Conservation (phyloP, 2,113 vertebrate genomes). For the Rana temporaria region DNA sequence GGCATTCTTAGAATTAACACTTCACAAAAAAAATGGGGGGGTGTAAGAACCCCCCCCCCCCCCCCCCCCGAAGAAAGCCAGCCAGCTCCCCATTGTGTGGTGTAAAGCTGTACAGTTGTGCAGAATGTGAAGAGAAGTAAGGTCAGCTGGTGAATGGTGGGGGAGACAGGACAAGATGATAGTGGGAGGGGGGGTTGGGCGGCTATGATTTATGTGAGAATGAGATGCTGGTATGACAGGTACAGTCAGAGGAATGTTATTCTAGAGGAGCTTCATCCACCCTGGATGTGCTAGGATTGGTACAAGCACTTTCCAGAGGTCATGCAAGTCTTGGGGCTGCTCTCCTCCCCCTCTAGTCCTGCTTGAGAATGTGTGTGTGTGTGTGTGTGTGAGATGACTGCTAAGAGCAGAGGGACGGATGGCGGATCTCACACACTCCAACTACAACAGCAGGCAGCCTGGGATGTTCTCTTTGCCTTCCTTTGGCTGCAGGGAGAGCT, state of each 20-base stretch:
- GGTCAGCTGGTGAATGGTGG: slow-evolving; percentile 12
- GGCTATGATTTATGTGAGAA: not conserved
- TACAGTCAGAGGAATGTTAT: not conserved
- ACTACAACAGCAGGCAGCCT: slow-evolving; percentile 63
- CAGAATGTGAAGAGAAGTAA: not conserved
- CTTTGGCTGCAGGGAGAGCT: slow-evolving; percentile 75
- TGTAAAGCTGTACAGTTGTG: too few species aligned
- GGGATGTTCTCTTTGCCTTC: slow-evolving; percentile 74
- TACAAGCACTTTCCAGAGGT: slow-evolving; percentile 65
- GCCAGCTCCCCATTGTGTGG: too few species aligned
- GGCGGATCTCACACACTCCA: slow-evolving; percentile 78
- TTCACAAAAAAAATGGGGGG: too few species aligned
- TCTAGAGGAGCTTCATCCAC: slow-evolving; percentile 46
- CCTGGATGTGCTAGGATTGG: slow-evolving; percentile 55
- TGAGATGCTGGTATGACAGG: slow-evolving; percentile 17
- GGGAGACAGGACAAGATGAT: not conserved
- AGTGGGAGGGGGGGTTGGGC: slow-evolving; percentile 1
- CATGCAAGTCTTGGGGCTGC: slow-evolving; percentile 64
- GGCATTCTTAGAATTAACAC: too few species aligned
- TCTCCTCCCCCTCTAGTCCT: slow-evolving; percentile 55
- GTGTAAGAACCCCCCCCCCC: too few species aligned
- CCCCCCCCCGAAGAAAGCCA: too few species aligned
- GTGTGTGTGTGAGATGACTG: slow-evolving; percentile 62
- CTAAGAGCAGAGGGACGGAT: slow-evolving; percentile 69
- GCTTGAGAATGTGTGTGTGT: slow-evolving; percentile 54